phyloP scores from a whole-genome alignment of 2,888 invertebrate species.

The Drosophila cognata region DNA sequence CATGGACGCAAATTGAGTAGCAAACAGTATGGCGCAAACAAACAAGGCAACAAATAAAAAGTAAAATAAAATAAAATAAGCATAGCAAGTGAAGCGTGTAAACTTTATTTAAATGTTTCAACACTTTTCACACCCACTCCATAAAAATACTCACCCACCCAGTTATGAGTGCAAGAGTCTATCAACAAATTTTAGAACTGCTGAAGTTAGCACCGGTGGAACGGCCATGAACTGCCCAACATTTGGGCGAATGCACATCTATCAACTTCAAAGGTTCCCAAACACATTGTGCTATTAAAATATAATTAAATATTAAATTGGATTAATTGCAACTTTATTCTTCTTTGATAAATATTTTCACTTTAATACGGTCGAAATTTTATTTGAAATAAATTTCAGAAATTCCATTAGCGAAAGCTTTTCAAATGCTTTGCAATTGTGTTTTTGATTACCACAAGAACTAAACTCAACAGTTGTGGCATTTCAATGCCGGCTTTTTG shows the following conservation, averaged over 20 bases:
- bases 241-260: constrained; percentile 9
- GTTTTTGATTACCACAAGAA: constrained; percentile 37
- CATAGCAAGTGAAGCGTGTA: constrained; percentile 53
- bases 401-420: constrained; percentile 22
- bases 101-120: constrained; percentile 56
- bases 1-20: constrained; percentile 55
- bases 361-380: not conserved
- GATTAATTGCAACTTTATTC: not conserved
- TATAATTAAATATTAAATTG: not conserved
- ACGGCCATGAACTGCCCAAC: constrained; percentile 2
- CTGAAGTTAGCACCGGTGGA: constrained; percentile 10
- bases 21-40: constrained; percentile 40
- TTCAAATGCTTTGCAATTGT: constrained; percentile 31
- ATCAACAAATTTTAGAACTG: constrained; percentile 11
- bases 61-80: constrained; percentile 20
- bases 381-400: constrained; percentile 18
- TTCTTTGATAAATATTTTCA: not conserved
- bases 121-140: constrained; percentile 22
- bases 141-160: constrained; percentile 1
- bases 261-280: not conserved
- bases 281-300: not conserved
- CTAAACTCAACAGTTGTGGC: constrained; percentile 13
- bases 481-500: constrained; percentile 8
- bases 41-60: constrained; percentile 5
- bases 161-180: constrained; percentile 28